phyloP scores from a whole-genome alignment of 2,888 invertebrate species.

The Eupithecia subfuscata region DNA sequence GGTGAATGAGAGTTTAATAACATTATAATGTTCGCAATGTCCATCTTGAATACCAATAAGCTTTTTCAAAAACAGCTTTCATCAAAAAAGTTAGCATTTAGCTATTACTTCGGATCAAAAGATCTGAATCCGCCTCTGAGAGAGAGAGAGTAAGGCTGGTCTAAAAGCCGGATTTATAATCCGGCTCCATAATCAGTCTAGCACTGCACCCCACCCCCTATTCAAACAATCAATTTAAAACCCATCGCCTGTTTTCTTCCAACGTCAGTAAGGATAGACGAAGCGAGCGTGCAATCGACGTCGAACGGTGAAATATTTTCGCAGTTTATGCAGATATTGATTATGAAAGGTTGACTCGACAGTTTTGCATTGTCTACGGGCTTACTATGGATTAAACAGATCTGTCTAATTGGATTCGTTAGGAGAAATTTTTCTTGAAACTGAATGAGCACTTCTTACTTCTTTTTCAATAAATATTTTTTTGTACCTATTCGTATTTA shows the following conservation, averaged over 20 bases:
- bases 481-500: no score
- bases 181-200: neutral
- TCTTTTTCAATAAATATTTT: neutral
- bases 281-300: constrained; percentile 33
- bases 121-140: neutral
- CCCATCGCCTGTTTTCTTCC: constrained; percentile 30
- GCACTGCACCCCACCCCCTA: constrained; percentile 18
- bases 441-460: neutral
- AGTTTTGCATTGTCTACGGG: constrained; percentile 64
- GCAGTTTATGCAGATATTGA: constrained; percentile 61
- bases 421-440: neutral
- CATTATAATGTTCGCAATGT: no score
- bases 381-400: constrained; percentile 50
- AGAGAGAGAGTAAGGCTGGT: neutral
- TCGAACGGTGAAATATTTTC: constrained; percentile 36
- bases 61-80: neutral
- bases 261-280: constrained; percentile 27
- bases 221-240: constrained; percentile 38
- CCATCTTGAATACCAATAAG: neutral
- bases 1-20: no score
- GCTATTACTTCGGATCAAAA: neutral
- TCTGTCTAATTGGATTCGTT: constrained; percentile 42
- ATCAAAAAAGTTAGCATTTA: neutral
- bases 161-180: neutral
- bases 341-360: constrained; percentile 72